Percentiles rank a stretch among this genome's conserved stretches.
These are phyloP conservation scores for Urophycis tenuis DNA, from an alignment of 2,797 vertebrate genomes.

Conservation along the genomic window DNA sequence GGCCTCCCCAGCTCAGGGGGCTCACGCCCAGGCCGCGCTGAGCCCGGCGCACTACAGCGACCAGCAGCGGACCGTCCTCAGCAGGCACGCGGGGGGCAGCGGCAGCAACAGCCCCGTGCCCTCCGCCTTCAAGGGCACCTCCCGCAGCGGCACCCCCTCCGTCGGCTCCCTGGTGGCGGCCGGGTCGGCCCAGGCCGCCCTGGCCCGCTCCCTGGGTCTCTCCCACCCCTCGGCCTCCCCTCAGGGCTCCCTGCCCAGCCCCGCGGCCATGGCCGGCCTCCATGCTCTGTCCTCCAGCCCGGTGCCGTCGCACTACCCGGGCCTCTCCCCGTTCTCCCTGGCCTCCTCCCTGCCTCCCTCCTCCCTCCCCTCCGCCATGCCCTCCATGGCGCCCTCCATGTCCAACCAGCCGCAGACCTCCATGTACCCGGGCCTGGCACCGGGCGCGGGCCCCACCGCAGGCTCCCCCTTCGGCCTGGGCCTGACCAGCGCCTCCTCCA, in stretches of 20 bases:
- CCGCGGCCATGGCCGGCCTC: slow-evolving; percentile 71
- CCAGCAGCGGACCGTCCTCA: slow-evolving; percentile 44
- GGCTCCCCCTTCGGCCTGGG: slow-evolving; percentile 82
- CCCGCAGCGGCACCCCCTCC: slow-evolving; percentile 76
- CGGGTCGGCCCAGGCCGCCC: slow-evolving; percentile 60
- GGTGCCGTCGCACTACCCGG: slow-evolving; percentile 74
- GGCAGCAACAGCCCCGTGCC: slow-evolving; percentile 83
- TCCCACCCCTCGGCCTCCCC: slow-evolving; percentile 72
- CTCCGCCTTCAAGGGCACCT: slow-evolving; percentile 87
- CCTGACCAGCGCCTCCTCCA: slow-evolving; percentile 79
- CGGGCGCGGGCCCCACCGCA: slow-evolving; percentile 56
- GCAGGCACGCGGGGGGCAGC: slow-evolving; percentile 58
- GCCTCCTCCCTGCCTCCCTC: slow-evolving; percentile 71
- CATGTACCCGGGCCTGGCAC: slow-evolving; percentile 67
- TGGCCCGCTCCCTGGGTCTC: slow-evolving; percentile 75
- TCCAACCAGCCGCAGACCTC: slow-evolving; percentile 58
- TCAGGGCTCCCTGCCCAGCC: slow-evolving; percentile 75
- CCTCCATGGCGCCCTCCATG: slow-evolving; percentile 52
- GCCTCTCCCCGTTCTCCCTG: slow-evolving; percentile 79
- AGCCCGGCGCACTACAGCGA: slow-evolving; percentile 44
- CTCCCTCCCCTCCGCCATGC: slow-evolving; percentile 62
- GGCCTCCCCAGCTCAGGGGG: slow-evolving; percentile 53
- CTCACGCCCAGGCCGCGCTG: slow-evolving; percentile 49
- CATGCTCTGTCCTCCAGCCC: slow-evolving; percentile 78
- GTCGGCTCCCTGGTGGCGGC: slow-evolving; percentile 74